Evolutionary conservation across 2,888 invertebrate species (phyloP), one percentile per base, ranked within the genome.

Genomic region (Clepsis dumicolana): DNA sequence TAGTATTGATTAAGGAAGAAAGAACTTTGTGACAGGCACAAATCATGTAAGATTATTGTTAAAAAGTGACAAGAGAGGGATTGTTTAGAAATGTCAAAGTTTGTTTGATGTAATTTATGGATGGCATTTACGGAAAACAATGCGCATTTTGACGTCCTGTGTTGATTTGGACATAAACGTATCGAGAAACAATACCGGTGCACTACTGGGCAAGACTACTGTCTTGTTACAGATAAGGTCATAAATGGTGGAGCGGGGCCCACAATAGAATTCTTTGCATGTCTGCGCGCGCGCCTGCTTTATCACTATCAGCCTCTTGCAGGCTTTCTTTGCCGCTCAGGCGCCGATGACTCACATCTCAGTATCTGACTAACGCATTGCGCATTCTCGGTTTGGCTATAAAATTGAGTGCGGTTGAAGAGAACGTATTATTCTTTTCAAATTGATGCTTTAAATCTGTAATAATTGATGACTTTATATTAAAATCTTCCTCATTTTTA

Each of bases 241-340:
- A 86, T 91, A 90, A 88, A 90, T 87, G 83, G 81, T 82, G 48
- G 65, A 27, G 84, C 84, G 85, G 84, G 77, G 77, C 79, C 77
- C 77, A 91, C 91, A 91, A 92, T 90, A 82, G 86, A 85, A 91
- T 91, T 90, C 90, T 84, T 88, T 75, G 80, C 80, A 81, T 80
- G 83, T 86, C 84, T 84, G 81, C 82, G 80, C 80, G 80, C 80
- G 80, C 79, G 78, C 80, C 77, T 77, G 80, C 80, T 81, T 82
- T 85, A 83, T 79, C 80, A 76, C 77, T 69, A 75, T 77, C 75
- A 81, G 77, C 72, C 74, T 74, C 73, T 72, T 70, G 64, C 75
- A 76, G 78, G 84, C 86, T 90, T 87, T 86, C 88, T 87, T 86
- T 86, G 82, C 80, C 77, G 78, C 76, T 73, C 78, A 71, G 76